Base-by-base conservation (phyloP, 2,888 invertebrate genomes). In the Dolichopus griseipennis region DNA sequence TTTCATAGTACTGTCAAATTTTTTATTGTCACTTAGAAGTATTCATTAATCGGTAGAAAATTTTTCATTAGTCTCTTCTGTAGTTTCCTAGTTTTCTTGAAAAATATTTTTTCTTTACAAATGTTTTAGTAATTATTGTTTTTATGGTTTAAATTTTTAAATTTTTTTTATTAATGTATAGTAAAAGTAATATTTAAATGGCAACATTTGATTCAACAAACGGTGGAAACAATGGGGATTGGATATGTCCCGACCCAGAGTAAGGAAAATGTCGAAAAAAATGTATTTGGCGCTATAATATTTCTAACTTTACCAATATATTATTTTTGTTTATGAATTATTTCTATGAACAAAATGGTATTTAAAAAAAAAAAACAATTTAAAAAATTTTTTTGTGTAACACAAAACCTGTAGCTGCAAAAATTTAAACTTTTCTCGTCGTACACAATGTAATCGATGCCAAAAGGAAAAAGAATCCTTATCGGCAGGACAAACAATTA, bases 381-480 rank as follows among this genome's bases (percentile, higher is more conserved):
- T 22, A 9, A 62, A 62, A 62, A 21, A 62, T 15, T 62, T 22
- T 62, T 22, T 22, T 62, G 62, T 62, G 52, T 22, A 12, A 21
- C 62, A 21, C 62, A 62, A 21, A 21, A 62, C 62, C 62, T 21
- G 62, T 62, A 82, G 82, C 72, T 97, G 97, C 85, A 93, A 90
- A 73, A 97, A 97, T 85, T 87, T 96, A 68, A 97, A 97, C 84
- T 97, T 97, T 85, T 93, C 95, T 41, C 87, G 96, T 72, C 85
- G 97, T 74, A 87, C 85, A 75, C 88, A 91, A 75, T 97, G 97
- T 82, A 96, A 97, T 84, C 88, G 95, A 75, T 97, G 97, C 83
- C 72, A 75, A 67, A 75, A 76, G 15, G 78, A 77, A 64, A 73
- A 71, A 37, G 72, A 71, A 67, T 27, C 69, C 70, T 61, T 70